phyloP scores from a whole-genome alignment of 2,113 vertebrate species.

The Scophthalmus maximus region DNA sequence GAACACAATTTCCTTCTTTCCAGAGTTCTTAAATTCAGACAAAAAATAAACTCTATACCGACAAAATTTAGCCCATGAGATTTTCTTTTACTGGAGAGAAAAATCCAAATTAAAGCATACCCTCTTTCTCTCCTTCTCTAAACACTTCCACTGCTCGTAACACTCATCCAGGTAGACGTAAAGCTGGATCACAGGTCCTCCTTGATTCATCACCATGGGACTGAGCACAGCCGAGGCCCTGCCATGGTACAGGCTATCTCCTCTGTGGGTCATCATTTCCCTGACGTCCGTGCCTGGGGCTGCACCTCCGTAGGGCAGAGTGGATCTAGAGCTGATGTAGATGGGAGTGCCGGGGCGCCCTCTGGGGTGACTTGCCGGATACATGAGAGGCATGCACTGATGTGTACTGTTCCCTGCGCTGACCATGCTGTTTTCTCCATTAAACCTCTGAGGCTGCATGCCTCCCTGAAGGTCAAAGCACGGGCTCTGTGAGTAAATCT shows the following conservation, averaged over 20 bases:
- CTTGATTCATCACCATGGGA: conserved; percentile 68
- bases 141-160: conserved; percentile 81
- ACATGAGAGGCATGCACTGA: conserved; percentile 50
- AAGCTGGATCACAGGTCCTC: conserved; percentile 78
- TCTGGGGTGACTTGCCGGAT: conserved; percentile 56
- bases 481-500: conserved; percentile 46
- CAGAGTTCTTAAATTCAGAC: too few species aligned
- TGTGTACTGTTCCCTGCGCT: conserved; percentile 31
- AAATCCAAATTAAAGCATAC: conserved; percentile 69
- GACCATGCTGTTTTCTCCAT: conserved; percentile 38
- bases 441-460: conserved; percentile 47
- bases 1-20: conserved; percentile 13
- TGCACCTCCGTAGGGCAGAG: conserved; percentile 31
- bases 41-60: too few species aligned
- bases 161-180: conserved; percentile 85
- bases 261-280: conserved; percentile 58
- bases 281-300: conserved; percentile 59
- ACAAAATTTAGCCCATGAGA: too few species aligned
- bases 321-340: conserved; percentile 63
- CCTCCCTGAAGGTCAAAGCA: conserved; percentile 54
- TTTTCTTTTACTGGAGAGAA: not conserved
- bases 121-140: conserved; percentile 88
- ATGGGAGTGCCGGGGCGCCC: conserved; percentile 16
- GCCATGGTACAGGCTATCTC: conserved; percentile 68
- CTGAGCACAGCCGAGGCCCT: conserved; percentile 47